Percentiles rank a stretch among this genome's conserved stretches.
Conservation (phyloP, 2,888 invertebrate genomes). For the Amphipoea lucens region DNA sequence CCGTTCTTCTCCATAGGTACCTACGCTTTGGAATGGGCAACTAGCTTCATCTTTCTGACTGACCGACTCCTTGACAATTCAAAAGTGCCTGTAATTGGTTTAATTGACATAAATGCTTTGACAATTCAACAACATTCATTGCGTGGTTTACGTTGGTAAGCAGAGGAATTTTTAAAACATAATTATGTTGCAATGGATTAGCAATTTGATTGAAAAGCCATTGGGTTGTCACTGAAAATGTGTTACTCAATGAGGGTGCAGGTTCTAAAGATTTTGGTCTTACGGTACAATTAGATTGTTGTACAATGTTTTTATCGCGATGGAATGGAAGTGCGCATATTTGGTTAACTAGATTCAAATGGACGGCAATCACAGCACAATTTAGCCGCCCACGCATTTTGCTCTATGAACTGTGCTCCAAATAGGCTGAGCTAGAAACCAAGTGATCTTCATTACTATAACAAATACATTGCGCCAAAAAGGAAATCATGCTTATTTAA, state of each 20-base stretch:
- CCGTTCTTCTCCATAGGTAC: too few species aligned
- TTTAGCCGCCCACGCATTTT: constrained; percentile 1
- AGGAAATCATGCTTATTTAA: background rate
- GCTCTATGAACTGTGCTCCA: background rate
- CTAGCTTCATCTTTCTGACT: too few species aligned
- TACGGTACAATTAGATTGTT: background rate
- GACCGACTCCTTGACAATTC: too few species aligned
- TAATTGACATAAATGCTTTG: too few species aligned
- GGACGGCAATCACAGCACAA: background rate
- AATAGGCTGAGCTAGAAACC: background rate
- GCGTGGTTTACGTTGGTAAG: background rate
- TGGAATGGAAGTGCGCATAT: background rate
- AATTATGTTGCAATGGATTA: background rate
- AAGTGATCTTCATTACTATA: background rate
- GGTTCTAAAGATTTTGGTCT: background rate
- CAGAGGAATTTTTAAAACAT: background rate
- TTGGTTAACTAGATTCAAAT: background rate
- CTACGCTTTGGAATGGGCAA: too few species aligned
- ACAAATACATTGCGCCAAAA: background rate
- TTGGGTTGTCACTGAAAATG: background rate
- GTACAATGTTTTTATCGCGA: background rate
- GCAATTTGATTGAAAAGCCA: background rate
- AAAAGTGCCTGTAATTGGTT: too few species aligned
- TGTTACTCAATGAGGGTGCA: background rate
- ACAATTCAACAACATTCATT: background rate